Conservation (phyloP, 2,113 vertebrate genomes). For the Elephantulus edwardii region DNA sequence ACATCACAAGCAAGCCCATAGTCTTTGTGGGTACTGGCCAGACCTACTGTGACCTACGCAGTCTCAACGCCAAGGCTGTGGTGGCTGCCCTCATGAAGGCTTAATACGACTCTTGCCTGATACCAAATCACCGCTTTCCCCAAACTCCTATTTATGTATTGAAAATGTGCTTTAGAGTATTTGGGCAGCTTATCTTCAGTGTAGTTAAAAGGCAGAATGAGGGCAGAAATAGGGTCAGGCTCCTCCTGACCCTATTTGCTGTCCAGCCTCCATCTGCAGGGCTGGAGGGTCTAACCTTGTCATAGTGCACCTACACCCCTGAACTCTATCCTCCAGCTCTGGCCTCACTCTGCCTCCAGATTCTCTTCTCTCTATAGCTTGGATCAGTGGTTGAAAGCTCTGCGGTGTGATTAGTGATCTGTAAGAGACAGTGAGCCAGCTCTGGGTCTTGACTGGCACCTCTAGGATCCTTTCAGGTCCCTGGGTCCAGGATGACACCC, state of each 20-base stretch:
- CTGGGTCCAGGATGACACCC: background rate
- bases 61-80: constrained; percentile 96
- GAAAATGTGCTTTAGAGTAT: constrained; percentile 81
- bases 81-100: constrained; percentile 98
- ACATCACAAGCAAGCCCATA: constrained; percentile 99
- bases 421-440: background rate
- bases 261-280: constrained; percentile 1
- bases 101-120: constrained; percentile 77
- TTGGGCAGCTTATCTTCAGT: constrained; percentile 70
- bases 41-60: constrained; percentile 98
- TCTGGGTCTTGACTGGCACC: constrained; percentile 14
- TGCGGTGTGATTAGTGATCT: constrained; percentile 38
- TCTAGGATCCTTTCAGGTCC: constrained; percentile 11
- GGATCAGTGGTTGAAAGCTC: constrained; percentile 66
- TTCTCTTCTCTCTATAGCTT: constrained; percentile 63
- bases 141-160: constrained; percentile 53
- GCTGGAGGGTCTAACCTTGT: constrained; percentile 66
- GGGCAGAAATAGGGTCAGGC: constrained; percentile 19
- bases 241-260: constrained; percentile 7
- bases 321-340: background rate
- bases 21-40: constrained; percentile 98
- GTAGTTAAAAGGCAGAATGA: constrained; percentile 70
- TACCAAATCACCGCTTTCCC: constrained; percentile 79
- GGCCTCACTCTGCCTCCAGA: constrained; percentile 61
- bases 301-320: background rate